These are phyloP conservation scores for Dendrolimus houi DNA, from an alignment of 2,888 invertebrate species.

Conservation along the genomic window DNA sequence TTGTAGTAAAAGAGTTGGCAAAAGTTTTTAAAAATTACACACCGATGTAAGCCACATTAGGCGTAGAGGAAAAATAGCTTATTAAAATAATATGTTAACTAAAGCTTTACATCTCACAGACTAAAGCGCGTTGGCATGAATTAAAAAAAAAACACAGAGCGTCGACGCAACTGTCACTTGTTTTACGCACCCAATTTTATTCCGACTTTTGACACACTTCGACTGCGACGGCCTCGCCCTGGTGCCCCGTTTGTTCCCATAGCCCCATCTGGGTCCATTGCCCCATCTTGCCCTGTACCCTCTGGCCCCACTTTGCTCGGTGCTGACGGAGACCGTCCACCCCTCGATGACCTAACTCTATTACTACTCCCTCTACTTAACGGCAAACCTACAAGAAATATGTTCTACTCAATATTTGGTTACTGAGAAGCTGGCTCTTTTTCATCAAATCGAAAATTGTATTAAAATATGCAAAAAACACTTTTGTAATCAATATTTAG, in stretches of 20 bases:
- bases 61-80: slow-evolving; percentile 18
- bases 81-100: slow-evolving; percentile 9
- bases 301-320: slow-evolving; percentile 44
- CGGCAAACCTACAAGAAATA: slow-evolving; percentile 78
- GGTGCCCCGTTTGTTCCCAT: slow-evolving; percentile 38
- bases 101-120: slow-evolving; percentile 28
- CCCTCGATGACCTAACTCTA: slow-evolving; percentile 74
- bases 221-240: slow-evolving; percentile 58
- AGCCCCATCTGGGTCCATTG: slow-evolving; percentile 16
- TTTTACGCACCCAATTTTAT: slow-evolving; percentile 74
- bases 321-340: slow-evolving; percentile 63
- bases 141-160: slow-evolving; percentile 44
- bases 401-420: slow-evolving; percentile 40
- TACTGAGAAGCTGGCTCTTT: slow-evolving; percentile 42
- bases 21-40: slow-evolving; percentile 2
- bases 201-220: slow-evolving; percentile 71
- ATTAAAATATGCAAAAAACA: too few species aligned
- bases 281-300: slow-evolving; percentile 20
- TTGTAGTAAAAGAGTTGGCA: slow-evolving; percentile 11
- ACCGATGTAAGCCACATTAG: slow-evolving; percentile 20
- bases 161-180: slow-evolving; percentile 66
- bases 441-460: too few species aligned
- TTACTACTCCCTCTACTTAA: slow-evolving; percentile 79
- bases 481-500: too few species aligned
- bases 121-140: slow-evolving; percentile 24